A percentile compares a stretch with the other conserved stretches of the same genome.
Evolutionary conservation across 2,113 vertebrate species (phyloP).

Genomic region (Festucalex cinctus): DNA sequence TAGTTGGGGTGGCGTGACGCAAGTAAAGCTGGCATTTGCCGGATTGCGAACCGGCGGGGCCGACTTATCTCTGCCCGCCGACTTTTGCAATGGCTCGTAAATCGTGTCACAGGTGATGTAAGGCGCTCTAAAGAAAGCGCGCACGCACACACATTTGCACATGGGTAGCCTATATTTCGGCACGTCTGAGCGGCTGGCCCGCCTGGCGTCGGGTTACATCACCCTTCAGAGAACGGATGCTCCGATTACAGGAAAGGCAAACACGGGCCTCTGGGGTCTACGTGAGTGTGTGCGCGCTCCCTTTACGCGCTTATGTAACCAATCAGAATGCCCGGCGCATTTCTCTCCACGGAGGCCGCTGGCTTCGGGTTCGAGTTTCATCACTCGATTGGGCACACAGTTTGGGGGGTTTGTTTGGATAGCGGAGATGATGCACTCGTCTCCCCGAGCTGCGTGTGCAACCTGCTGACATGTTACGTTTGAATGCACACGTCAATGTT

Average conservation of each 20-base stretch:
- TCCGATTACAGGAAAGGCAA: constrained; percentile 80
- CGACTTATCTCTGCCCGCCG: neutral
- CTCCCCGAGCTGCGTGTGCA: neutral
- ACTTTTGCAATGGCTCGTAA: constrained; percentile 4
- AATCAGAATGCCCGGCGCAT: neutral
- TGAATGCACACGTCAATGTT: neutral
- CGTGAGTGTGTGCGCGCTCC: constrained; percentile 19
- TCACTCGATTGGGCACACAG: neutral
- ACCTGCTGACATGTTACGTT: neutral
- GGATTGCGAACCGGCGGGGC: constrained; percentile 21
- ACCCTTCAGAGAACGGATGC: constrained; percentile 73
- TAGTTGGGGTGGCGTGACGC: constrained; percentile 59
- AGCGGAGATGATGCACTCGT: neutral
- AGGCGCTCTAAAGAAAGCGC: constrained; percentile 41
- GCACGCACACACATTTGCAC: constrained; percentile 12
- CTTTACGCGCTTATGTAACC: constrained; percentile 61
- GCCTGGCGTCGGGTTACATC: constrained; percentile 75
- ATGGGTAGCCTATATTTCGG: constrained; percentile 15
- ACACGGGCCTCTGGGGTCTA: constrained; percentile 64
- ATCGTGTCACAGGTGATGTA: constrained; percentile 51
- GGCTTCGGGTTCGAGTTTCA: neutral
- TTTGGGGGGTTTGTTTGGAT: neutral
- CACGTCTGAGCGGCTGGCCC: constrained; percentile 48
- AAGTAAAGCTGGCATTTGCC: constrained; percentile 37
- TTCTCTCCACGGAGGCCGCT: neutral